Evolutionary conservation across 2,888 invertebrate species (phyloP), one percentile per base, ranked within the genome.

Genomic region (Peribatodes rhomboidaria): DNA sequence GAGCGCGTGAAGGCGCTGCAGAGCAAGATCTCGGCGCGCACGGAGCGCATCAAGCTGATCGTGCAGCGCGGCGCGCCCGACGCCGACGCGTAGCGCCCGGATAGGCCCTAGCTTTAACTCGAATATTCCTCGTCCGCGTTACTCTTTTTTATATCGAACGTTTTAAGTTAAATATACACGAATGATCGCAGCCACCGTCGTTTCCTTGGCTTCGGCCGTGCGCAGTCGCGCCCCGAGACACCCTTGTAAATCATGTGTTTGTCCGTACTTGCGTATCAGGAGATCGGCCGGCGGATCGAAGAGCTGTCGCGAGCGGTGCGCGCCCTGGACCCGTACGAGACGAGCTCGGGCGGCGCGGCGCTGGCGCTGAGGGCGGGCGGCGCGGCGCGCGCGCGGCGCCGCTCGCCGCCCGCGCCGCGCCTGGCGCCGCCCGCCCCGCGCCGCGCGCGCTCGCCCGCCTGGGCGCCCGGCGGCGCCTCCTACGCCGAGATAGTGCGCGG

Each of bases 31-130:
- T 95, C 96, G 84, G 96, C 97, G 92, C 96, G 97, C 77, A 96
- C 96, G 88, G 98, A 98, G 94, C 96, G 98, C 86, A 96, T 98
- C 85, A 98, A 98, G 92, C 94, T 97, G 80, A 94, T 98, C 83
- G 95, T 97, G 88, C 97, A 97, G 94, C 96, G 97, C 86, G 98
- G 97, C 92, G 96, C 95, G 80, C 98, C 98, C 78, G 97, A 97
- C 92, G 94, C 95, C 86, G 96, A 96, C 89, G 95, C 95, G 84
- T 96, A 95, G 86, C 75, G 72, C 73, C 46, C n/a, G 73, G 69
- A 27, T 41, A 20, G 61, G 56, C 33, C 65, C 69, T 85, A 86
- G 85, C 77, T 85, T 78, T 87, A 87, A 89, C 85, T 83, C 78
- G 75, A 81, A 79, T 77, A 78, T 76, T 83, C 80, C 83, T 82